Conservation (phyloP, 2,888 invertebrate species). For the Cabera pusaria region DNA sequence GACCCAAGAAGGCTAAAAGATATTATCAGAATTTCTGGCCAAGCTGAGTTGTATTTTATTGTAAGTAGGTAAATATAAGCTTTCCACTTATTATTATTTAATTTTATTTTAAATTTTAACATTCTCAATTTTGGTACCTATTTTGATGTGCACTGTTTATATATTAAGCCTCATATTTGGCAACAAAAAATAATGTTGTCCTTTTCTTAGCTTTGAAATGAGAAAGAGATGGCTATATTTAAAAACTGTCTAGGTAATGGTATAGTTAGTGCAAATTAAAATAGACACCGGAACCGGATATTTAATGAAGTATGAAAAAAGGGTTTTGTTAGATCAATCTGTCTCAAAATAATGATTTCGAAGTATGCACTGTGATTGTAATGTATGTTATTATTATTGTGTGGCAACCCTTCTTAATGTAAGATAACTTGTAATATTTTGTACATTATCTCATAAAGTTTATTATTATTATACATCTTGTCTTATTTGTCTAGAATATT, state of each 20-base stretch:
- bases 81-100: conserved; percentile 3
- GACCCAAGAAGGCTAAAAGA: too few relatives aligned
- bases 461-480: conserved; percentile 27
- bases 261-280: too few relatives aligned
- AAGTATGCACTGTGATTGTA: conserved; percentile 26
- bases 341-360: conserved; percentile 3
- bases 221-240: too few relatives aligned
- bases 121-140: conserved; percentile 17
- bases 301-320: too few relatives aligned
- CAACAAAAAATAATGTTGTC: too few relatives aligned
- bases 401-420: conserved; percentile 18
- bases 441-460: conserved; percentile 31
- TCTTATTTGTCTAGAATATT: too few relatives aligned
- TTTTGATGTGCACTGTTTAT: too few relatives aligned
- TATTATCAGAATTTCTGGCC: conserved; percentile 6
- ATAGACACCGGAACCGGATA: too few relatives aligned
- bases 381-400: conserved; percentile 5
- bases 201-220: too few relatives aligned
- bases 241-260: too few relatives aligned
- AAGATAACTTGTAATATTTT: conserved; percentile 31
- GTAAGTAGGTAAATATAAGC: conserved; percentile 7
- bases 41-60: conserved; percentile 1
- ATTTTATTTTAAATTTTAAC: conserved; percentile 3
- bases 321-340: too few relatives aligned
- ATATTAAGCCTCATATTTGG: too few relatives aligned